These are phyloP conservation scores for Tyrannus savana DNA, from an alignment of 2,113 vertebrate genomes.

Conservation along the genomic window DNA sequence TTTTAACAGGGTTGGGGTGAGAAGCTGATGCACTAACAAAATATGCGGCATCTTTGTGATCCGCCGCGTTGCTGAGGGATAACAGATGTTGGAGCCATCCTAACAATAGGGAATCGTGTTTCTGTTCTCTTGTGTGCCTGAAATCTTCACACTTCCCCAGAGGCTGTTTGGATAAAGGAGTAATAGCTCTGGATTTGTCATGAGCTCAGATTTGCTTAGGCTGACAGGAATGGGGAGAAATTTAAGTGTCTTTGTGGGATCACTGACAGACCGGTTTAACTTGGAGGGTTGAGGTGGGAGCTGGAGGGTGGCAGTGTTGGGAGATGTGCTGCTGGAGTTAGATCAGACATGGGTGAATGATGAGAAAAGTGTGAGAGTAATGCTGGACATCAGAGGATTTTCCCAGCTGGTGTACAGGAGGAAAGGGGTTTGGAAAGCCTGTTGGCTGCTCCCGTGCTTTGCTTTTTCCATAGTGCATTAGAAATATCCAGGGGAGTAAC, in stretches of 20 bases:
- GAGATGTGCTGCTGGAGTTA: not conserved
- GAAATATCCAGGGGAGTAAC: not conserved
- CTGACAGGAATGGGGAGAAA: not conserved
- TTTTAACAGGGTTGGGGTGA: constrained; percentile 20
- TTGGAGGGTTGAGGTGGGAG: not conserved
- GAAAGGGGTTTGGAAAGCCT: not conserved
- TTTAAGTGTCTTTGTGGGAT: not conserved
- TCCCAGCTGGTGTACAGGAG: not conserved
- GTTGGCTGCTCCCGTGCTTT: not conserved
- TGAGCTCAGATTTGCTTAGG: not conserved
- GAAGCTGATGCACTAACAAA: constrained; percentile 28
- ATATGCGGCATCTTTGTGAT: not conserved
- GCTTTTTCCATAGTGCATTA: not conserved
- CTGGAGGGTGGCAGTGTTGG: not conserved
- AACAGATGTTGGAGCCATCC: constrained; percentile 16
- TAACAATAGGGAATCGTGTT: not conserved
- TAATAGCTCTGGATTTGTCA: not conserved
- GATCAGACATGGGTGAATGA: not conserved
- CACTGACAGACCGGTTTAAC: not conserved
- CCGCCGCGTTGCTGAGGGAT: not conserved
- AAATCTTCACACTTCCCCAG: not conserved
- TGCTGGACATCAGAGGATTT: not conserved
- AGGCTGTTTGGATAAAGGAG: not conserved
- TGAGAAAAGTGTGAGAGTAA: not conserved
- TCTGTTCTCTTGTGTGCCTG: not conserved